Evolutionary conservation across 1,140 invertebrate genomes (phyloP).

Genomic region (Macrocentrus cingulum): DNA sequence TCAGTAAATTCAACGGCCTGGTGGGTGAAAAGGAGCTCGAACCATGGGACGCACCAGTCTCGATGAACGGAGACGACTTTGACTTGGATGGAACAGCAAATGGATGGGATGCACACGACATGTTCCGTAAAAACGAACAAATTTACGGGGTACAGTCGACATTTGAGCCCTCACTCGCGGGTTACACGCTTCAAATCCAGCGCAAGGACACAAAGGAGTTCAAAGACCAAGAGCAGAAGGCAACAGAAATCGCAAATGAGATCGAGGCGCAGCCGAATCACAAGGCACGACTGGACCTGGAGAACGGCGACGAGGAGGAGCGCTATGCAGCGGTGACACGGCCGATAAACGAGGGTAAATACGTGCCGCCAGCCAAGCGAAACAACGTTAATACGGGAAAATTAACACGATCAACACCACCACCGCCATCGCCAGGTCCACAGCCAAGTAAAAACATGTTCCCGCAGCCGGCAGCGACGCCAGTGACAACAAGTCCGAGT

Average conservation of each 20-base stretch:
- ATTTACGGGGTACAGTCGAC: conserved; percentile 85
- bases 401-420: conserved; percentile 61
- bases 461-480: conserved; percentile 44
- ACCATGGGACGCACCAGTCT: conserved; percentile 79
- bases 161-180: conserved; percentile 80
- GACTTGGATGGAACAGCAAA: conserved; percentile 73
- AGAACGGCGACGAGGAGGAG: conserved; percentile 91
- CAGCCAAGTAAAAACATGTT: conserved; percentile 49
- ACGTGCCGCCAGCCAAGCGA: conserved; percentile 75
- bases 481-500: conserved; percentile 46
- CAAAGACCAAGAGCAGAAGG: conserved; percentile 69
- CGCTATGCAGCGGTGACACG: conserved; percentile 71
- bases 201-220: conserved; percentile 84
- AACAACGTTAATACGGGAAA: conserved; percentile 67
- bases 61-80: conserved; percentile 66
- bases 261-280: conserved; percentile 84
- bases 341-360: conserved; percentile 63
- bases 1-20: conserved; percentile 67
- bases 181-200: conserved; percentile 86
- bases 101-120: conserved; percentile 93
- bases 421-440: conserved; percentile 54
- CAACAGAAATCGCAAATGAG: conserved; percentile 83
- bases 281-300: conserved; percentile 77
- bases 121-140: conserved; percentile 92
- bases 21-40: conserved; percentile 80